Base-by-base conservation (phyloP, 2,113 vertebrate species). In the Oriolus oriolus region DNA sequence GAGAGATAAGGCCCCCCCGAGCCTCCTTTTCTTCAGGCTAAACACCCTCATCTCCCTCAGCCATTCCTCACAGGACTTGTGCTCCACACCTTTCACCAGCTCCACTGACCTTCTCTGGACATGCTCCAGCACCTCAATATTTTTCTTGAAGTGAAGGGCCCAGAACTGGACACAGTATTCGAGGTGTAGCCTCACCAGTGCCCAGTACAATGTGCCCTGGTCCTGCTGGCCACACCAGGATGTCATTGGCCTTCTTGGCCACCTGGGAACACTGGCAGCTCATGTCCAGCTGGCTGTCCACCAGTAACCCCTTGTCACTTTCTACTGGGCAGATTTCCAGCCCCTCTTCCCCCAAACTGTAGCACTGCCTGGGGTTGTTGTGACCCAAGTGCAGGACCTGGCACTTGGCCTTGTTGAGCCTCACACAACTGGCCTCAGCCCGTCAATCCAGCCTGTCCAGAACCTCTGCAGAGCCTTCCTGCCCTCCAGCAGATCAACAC, bases 51-150 rank as follows among this genome's bases (percentile, higher is more conserved):
- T 6, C 27, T 57, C 22, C 50, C 42, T 57, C 35, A 64, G 57
- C 26, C 2, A 0, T 9, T 35, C 15, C 18, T 33, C 33, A 44
- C 7, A 33, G 4, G 15, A 5, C 12, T 27, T 37, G 18, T 22
- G 33, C 45, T 75, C 44, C 47, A 68, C 23, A 45, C 16, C 15
- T 7, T 30, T n/a, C 69, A 10, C 33, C 53, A 60, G 13, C 24
- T 53, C 14, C 1, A 1, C 3, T 60, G 24, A 9, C 28, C 42
- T 53, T 68, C 24, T 75, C 33, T 39, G 28, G 37, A 66, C 28
- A n/a, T 5, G 2, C 28, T 39, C 52, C 27, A 45, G 23, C 33
- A 66, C 3, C 19, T 33, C 44, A 33, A 4, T 24, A 15, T 10
- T 42, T 57, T 74, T 37, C 16, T 37, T 65, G 22, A 54, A 17